Conservation (phyloP, 2,888 invertebrate genomes). For the Campaea margaritaria region DNA sequence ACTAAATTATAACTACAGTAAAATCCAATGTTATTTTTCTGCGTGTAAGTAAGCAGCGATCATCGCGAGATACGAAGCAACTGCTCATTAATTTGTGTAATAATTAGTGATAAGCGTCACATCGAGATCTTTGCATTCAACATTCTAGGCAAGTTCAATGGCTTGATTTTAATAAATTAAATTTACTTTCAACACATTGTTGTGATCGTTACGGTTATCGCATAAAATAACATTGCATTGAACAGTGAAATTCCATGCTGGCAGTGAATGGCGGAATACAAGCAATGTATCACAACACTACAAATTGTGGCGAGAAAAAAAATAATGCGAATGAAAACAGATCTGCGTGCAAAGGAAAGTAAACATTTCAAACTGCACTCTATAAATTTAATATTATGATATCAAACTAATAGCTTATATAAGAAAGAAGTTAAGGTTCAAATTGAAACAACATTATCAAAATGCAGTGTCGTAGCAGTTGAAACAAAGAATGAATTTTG, state of each 20-base stretch:
- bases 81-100: too few relatives aligned
- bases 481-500: constrained; percentile 12
- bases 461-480: constrained; percentile 6
- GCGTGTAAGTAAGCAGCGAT: too few relatives aligned
- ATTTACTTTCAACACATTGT: background rate
- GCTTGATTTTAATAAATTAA: background rate
- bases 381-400: background rate
- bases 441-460: background rate
- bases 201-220: background rate
- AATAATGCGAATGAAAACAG: constrained; percentile 73
- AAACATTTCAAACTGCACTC: constrained; percentile 28
- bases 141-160: too few relatives aligned
- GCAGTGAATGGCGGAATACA: constrained; percentile 49
- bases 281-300: constrained; percentile 42
- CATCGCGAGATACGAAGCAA: too few relatives aligned
- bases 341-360: constrained; percentile 72
- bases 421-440: constrained; percentile 12
- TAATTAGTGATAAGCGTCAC: too few relatives aligned
- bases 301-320: constrained; percentile 55
- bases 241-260: constrained; percentile 50
- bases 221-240: background rate
- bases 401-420: background rate
- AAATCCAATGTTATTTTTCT: too few relatives aligned
- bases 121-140: too few relatives aligned
- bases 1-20: too few relatives aligned